Evolutionary conservation across 1,140 invertebrate species (phyloP), one percentile per base, ranked within the genome.

Genomic region (Aphis gossypii): DNA sequence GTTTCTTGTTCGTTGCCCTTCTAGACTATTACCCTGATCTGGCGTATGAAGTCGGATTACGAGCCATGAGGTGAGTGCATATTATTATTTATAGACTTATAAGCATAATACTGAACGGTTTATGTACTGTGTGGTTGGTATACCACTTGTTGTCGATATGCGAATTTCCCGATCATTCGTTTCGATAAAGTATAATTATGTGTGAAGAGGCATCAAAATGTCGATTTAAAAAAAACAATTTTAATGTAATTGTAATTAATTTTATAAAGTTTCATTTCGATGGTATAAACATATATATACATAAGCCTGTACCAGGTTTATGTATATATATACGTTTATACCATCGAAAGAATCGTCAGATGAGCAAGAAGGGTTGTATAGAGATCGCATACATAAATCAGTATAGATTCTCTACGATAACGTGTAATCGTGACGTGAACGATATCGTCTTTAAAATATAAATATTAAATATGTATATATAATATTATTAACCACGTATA

Each of bases 1-100:
- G 97, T 93, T 98, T 97, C 95, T 95, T 98, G 90, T 98, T 98
- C 95, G 96, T 97, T 76, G 97, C 97, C 23, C 95, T 98, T 83
- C 95, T 98, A 92, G 96, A 96, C 92, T 96, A 96, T 94, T 97
- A 98, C 95, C 96, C 96, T 2, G 97, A 98, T 94, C 95, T 98
- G 44, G 97, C 97, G 6, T 98, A 98, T 95, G 96, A 96, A 94
- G 96, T 96, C 2, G 96, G 96, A 2, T 94, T 97, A 93, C 94
- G 96, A 44, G 96, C 96, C 87, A 97, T 97, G 96, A 95, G 96
- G 95, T 96, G 41, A 18, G 44, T 84, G 95, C 96, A 20, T 76
- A 76, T 20, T 76, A 68, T 76, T 76, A n/a, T 76, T 76, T n/a
- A 6, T 76, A 14, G 30, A 41, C 1, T 41, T 41, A 41, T 41